A percentile compares a stretch with the other conserved stretches of the same genome.
These are phyloP conservation scores for Zophobas atratus DNA, from an alignment of 1,140 invertebrate species.

Conservation along the genomic window DNA sequence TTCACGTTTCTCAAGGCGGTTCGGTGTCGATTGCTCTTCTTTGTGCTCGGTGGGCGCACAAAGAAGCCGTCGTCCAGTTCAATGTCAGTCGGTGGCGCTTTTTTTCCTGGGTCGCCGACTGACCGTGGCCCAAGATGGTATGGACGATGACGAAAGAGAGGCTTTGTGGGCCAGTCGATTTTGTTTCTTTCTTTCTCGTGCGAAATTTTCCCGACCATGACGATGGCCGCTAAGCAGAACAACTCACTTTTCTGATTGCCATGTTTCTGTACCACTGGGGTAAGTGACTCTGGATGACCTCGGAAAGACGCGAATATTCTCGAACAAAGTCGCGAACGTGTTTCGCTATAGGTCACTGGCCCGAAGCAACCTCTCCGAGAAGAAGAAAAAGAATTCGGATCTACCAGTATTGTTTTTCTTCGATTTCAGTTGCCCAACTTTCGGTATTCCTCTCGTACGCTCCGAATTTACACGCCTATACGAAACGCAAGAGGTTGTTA, in stretches of 20 bases:
- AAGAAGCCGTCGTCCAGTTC: conserved; percentile 58
- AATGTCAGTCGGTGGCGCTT: conserved; percentile 62
- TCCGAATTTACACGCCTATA: too few relatives aligned
- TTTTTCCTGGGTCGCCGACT: conserved; percentile 66
- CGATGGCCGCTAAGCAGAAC: conserved; percentile 46
- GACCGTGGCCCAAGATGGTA: conserved; percentile 63
- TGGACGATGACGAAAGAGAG: conserved; percentile 28
- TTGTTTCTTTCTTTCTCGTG: conserved; percentile 37
- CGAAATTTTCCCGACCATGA: conserved; percentile 55
- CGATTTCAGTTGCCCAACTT: neutral
- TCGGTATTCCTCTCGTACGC: neutral
- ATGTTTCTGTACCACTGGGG: conserved; percentile 64
- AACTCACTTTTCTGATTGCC: conserved; percentile 57
- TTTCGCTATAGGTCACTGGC: conserved; percentile 62
- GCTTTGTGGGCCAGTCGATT: conserved; percentile 35
- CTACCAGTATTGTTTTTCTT: conserved; percentile 10
- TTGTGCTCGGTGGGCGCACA: conserved; percentile 33
- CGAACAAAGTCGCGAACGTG: conserved; percentile 51
- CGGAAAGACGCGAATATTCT: conserved; percentile 58
- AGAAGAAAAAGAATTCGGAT: conserved; percentile 28
- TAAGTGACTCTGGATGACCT: conserved; percentile 65
- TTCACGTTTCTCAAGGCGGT: conserved; percentile 17
- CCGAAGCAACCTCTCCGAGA: conserved; percentile 51
- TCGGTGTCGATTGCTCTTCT: neutral
- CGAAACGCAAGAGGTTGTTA: conserved; percentile 40